Percentiles rank a stretch among this genome's conserved stretches.
phyloP scores from a whole-genome alignment of 2,797 vertebrate genomes.

The Tamandua tetradactyla region DNA sequence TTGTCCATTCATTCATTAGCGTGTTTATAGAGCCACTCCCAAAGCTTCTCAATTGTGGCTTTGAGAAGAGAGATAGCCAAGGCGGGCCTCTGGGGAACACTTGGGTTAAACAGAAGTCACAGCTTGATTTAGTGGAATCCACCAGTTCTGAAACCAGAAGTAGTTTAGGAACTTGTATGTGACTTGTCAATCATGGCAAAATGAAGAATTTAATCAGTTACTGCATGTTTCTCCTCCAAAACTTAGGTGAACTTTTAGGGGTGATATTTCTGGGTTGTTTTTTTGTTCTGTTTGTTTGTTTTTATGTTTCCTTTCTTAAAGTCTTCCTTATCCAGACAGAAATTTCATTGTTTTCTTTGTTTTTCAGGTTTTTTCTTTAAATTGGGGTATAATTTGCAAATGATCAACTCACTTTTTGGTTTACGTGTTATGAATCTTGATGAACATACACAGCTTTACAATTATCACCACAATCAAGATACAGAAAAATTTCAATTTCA shows the following conservation, averaged over 20 bases:
- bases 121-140: conserved; percentile 53
- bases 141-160: conserved; percentile 47
- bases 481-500: background rate
- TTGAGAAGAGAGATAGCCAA: conserved; percentile 64
- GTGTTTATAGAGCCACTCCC: conserved; percentile 71
- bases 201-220: conserved; percentile 37
- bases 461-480: background rate
- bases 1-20: conserved; percentile 79
- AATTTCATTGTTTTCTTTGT: background rate
- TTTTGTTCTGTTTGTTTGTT: too few relatives aligned
- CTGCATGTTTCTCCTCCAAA: background rate
- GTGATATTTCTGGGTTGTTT: background rate
- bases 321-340: background rate
- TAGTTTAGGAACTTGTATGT: conserved; percentile 37
- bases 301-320: too few relatives aligned
- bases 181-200: conserved; percentile 55
- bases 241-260: background rate
- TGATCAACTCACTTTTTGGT: background rate
- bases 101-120: conserved; percentile 64
- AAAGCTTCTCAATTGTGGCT: conserved; percentile 66
- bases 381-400: background rate
- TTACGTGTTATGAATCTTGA: background rate
- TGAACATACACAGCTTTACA: background rate
- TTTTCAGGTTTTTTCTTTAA: conserved; percentile 23
- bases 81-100: conserved; percentile 47